Evolutionary conservation across 2,888 invertebrate genomes (phyloP).

Genomic region (Noctua janthe): DNA sequence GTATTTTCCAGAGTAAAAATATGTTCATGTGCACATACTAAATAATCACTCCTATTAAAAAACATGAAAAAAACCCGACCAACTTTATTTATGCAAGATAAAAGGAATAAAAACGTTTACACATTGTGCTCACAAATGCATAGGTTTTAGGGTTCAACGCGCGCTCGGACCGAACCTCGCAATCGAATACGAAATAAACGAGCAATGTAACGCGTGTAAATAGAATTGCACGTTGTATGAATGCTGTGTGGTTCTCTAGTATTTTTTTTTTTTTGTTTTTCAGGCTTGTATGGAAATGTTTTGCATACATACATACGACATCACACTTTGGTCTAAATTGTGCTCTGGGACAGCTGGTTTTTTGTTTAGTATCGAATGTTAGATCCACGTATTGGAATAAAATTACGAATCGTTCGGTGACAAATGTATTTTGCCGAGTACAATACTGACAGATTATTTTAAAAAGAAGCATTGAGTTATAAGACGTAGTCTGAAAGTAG

Average conservation of each 20-base stretch:
- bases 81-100: slow-evolving; percentile 63
- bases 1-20: slow-evolving; percentile 36
- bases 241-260: slow-evolving; percentile 33
- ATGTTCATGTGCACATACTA: slow-evolving; percentile 27
- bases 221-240: slow-evolving; percentile 58
- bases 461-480: not conserved
- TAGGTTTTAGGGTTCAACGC: slow-evolving; percentile 65
- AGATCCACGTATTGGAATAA: not conserved
- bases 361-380: slow-evolving; percentile 22
- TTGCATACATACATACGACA: slow-evolving; percentile 47
- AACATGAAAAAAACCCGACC: slow-evolving; percentile 52
- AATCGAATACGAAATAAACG: slow-evolving; percentile 62
- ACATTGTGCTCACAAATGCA: slow-evolving; percentile 67
- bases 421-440: not conserved
- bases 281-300: slow-evolving; percentile 46
- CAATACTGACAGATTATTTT: not conserved
- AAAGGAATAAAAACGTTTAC: slow-evolving; percentile 61
- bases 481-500: not conserved
- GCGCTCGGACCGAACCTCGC: slow-evolving; percentile 41
- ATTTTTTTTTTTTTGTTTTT: slow-evolving; percentile 35
- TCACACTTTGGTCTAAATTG: slow-evolving; percentile 49
- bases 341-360: slow-evolving; percentile 6
- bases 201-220: slow-evolving; percentile 54
- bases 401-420: not conserved
- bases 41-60: slow-evolving; percentile 56